Conservation (phyloP, 2,797 vertebrate species). For the Garrulus glandarius region DNA sequence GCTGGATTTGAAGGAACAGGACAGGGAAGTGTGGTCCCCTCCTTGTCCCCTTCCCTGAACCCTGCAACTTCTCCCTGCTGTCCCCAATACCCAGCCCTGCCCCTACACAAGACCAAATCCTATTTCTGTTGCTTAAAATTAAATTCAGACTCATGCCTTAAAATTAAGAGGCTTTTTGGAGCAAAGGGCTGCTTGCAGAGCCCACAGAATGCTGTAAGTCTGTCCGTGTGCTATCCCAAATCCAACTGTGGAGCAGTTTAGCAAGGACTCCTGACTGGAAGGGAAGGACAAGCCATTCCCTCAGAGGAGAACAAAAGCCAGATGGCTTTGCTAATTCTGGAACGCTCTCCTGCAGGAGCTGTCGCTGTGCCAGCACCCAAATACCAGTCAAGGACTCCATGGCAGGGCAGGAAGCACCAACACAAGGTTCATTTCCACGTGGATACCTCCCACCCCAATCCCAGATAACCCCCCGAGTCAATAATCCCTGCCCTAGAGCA, state of each 20-base stretch:
- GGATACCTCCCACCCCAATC: background rate
- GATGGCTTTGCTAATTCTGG: constrained; percentile 49
- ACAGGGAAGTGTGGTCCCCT: background rate
- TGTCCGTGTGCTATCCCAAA: rapidly evolving
- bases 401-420: background rate
- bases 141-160: background rate
- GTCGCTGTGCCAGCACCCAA: background rate
- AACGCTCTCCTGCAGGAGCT: background rate
- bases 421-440: background rate
- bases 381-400: background rate
- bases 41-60: background rate
- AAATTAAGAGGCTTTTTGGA: rapidly evolving
- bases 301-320: constrained; percentile 32
- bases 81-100: background rate
- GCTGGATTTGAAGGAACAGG: rapidly evolving
- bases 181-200: background rate
- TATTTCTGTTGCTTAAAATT: background rate
- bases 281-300: background rate
- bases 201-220: rapidly evolving
- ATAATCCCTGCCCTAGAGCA: background rate
- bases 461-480: background rate
- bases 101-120: rapidly evolving
- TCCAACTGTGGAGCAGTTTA: background rate
- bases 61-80: rapidly evolving
- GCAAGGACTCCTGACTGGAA: background rate